phyloP scores from a whole-genome alignment of 92 coral and sea anemone species.

The Desmophyllum pertusum region DNA sequence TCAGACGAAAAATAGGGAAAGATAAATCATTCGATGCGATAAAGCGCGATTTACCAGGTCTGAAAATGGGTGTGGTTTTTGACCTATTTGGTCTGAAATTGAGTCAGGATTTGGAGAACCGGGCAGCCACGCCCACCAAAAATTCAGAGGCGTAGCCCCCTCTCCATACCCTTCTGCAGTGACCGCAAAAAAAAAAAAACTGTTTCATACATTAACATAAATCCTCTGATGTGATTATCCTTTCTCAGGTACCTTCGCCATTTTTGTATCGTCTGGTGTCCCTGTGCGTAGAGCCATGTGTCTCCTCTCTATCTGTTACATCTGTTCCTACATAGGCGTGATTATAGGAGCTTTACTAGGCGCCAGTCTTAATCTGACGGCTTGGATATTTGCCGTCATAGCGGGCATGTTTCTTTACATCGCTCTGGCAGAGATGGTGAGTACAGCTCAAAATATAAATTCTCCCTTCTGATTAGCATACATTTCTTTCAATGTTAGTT shows the following conservation, averaged over 20 bases:
- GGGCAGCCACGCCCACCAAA: too few species aligned
- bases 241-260: slow-evolving; percentile 81
- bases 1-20: too few species aligned
- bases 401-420: slow-evolving; percentile 84
- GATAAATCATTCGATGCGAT: too few species aligned
- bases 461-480: not conserved
- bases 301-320: slow-evolving; percentile 53
- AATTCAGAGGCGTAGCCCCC: too few species aligned
- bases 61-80: too few species aligned
- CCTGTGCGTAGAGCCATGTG: slow-evolving; percentile 50
- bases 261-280: slow-evolving; percentile 69
- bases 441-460: not conserved
- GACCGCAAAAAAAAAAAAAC: too few species aligned
- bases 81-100: too few species aligned
- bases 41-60: too few species aligned
- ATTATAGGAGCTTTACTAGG: slow-evolving; percentile 73
- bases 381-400: slow-evolving; percentile 79
- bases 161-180: too few species aligned
- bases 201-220: too few species aligned
- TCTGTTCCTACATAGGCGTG: slow-evolving; percentile 66
- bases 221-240: too few species aligned
- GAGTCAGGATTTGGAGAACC: too few species aligned
- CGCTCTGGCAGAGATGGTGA: slow-evolving; percentile 78
- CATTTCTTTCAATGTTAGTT: not conserved
- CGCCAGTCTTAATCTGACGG: slow-evolving; percentile 59